phyloP scores from a whole-genome alignment of 1,140 invertebrate genomes.

The Geopemphigus sp. region DNA sequence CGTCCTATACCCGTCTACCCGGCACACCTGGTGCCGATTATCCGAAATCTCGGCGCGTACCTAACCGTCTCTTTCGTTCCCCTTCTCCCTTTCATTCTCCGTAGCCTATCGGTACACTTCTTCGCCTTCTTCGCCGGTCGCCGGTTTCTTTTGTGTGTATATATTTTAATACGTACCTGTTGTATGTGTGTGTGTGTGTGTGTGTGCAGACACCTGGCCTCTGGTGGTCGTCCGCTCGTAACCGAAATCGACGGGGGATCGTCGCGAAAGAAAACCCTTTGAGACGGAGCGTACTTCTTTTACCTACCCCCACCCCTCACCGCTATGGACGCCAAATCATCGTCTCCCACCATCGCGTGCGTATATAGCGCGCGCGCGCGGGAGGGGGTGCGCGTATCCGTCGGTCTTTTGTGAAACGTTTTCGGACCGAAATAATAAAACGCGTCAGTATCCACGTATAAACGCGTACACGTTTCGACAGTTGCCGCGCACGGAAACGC shows the following conservation, averaged over 20 bases:
- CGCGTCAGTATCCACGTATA: no score
- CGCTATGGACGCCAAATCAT: no score
- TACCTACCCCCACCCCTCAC: no score
- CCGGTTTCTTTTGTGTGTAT: constrained; percentile 2
- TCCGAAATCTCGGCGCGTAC: constrained; percentile 19
- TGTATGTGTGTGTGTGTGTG: not conserved
- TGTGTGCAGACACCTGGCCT: not conserved
- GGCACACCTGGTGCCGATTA: constrained; percentile 31
- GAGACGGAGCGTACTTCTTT: not conserved
- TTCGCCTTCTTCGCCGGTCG: not conserved
- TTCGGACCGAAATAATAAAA: not conserved
- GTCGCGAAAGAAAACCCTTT: not conserved
- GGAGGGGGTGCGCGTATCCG: no score
- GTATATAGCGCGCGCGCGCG: not conserved
- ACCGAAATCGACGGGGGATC: not conserved
- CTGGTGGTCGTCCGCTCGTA: no score
- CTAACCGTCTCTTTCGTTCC: not conserved
- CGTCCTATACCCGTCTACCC: not conserved
- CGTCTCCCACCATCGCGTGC: no score
- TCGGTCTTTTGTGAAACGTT: constrained; percentile 12
- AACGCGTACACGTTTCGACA: no score
- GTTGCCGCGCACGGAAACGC: no score
- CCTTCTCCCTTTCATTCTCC: not conserved
- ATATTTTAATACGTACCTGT: not conserved
- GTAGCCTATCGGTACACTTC: not conserved